A percentile compares a stretch with the other conserved stretches of the same genome.
phyloP scores from a whole-genome alignment of 1,140 invertebrate species.

The Choristoneura fumiferana region DNA sequence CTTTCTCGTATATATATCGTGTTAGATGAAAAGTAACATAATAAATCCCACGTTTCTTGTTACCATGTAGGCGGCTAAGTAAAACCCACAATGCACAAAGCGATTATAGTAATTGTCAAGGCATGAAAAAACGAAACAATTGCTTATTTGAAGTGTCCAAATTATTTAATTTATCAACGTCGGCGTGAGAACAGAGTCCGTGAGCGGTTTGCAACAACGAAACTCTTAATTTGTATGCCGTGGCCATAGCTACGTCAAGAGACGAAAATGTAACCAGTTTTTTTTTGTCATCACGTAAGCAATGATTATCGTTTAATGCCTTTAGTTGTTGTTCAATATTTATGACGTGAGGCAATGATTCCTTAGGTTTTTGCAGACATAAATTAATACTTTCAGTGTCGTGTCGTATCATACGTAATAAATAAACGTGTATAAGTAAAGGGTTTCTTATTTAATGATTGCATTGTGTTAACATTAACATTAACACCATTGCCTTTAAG shows the following conservation, averaged over 20 bases:
- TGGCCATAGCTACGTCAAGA: not conserved
- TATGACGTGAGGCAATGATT: not conserved
- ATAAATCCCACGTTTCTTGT: no score
- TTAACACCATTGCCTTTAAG: no score
- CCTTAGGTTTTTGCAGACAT: no score
- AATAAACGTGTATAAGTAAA: no score
- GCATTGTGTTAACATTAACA: no score
- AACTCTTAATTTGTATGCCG: slow-evolving; percentile 6
- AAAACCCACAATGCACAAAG: no score
- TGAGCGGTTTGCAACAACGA: slow-evolving; percentile 11
- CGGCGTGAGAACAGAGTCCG: slow-evolving; percentile 11
- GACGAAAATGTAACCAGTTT: not conserved
- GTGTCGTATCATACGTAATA: no score
- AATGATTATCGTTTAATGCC: not conserved
- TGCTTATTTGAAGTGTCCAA: slow-evolving; percentile 13
- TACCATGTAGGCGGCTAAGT: no score
- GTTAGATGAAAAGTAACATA: not conserved
- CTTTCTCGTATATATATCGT: no score
- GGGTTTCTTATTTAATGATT: no score
- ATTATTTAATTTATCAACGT: slow-evolving; percentile 14
- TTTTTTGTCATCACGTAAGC: not conserved
- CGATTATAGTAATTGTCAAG: no score
- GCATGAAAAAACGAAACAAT: slow-evolving; percentile 5
- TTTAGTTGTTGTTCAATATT: not conserved
- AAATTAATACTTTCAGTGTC: no score